Evolutionary conservation across 1,140 invertebrate species (phyloP), one percentile per base, ranked within the genome.

Genomic region (Drosophila ironensis): DNA sequence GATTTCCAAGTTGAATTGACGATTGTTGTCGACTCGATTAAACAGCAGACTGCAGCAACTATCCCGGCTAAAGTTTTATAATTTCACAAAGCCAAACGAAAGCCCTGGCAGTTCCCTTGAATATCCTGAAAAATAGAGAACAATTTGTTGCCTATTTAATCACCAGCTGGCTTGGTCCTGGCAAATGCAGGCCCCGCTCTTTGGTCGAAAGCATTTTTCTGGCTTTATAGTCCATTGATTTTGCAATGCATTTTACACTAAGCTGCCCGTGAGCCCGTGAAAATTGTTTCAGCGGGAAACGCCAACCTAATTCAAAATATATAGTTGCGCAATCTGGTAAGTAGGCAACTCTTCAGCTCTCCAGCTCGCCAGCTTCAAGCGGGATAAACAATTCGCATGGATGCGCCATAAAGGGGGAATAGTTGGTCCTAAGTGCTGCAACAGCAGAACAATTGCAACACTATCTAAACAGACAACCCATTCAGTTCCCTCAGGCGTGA

Each of bases 381-480:
- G 27, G 2, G 38, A 3, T 8, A 22, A 16, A 11, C 33, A 16
- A 17, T 37, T 14, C 33, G 14, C 5, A 30, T 17, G 33, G 33
- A 8, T 14, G 33, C 7, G 12, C 33, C 14, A 16, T 17, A 37
- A 37, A 8, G 33, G 33, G 7, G 2, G 14, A 16, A 37, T 37
- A 37, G 33, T 37, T 16, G 24, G 20, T 45, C 37, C 28, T 44
- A 19, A 56, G 42, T 70, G 45, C 54, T 45, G 53, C 53, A 33
- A 11, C 35, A 57, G 20, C 38, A 52, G 12, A 81, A 77, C 67
- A 72, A 71, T 56, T 68, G 73, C 73, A 77, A 72, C 61, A 75
- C 59, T 59, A 63, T 68, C 72, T 61, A 69, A 82, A 52, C 77
- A 66, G 77, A 69, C 54, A 77, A 60, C 72, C 63, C 71, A 61